Evolutionary conservation across 2,888 invertebrate genomes (phyloP), one percentile per base, ranked within the genome.

Genomic region (Drosophila kokeensis): DNA sequence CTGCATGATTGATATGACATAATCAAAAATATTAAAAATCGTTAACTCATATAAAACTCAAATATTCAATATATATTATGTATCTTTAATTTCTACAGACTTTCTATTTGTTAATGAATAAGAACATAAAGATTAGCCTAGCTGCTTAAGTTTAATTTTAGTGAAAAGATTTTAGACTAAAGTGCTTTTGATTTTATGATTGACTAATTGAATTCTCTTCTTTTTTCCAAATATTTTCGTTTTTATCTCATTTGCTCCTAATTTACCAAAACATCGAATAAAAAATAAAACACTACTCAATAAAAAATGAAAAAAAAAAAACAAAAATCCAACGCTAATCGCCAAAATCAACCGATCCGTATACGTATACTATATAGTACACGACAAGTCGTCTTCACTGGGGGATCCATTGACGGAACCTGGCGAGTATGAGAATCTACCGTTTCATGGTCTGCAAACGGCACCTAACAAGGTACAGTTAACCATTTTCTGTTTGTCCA

Each of bases 401-500:
- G 90, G 90, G 94, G 95, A 95, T 95, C 96, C 94, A 94, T 95
- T 95, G 93, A 95, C 95, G 94, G 97, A 97, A 93, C 96, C 96
- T 93, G 96, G 97, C 87, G 97, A 97, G 93, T 98, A 98, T 95
- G 98, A 98, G 94, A 98, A 98, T 94, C 95, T 98, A 92, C 98
- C 98, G 92, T 98, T 98, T 95, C 98, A 98, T 93, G 98, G 98
- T 90, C 95, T 98, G 92, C 98, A 98, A 94, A 97, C 97, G 94
- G 97, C 98, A 92, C 98, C 97, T 91, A 92, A 97, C 94, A 98
- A 98, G 97, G 98, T 98, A 95, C 79, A 91, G 91, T 78, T 81
- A 52, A 64, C 30, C 36, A 64, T 53, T 70, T 62, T 40, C 48
- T 70, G 55, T 59, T 59, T 69, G 55, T 53, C 27, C 48, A 63